Evolutionary conservation across 1,140 invertebrate species (phyloP).

Genomic region (Pseudachorutes palmiensis): DNA sequence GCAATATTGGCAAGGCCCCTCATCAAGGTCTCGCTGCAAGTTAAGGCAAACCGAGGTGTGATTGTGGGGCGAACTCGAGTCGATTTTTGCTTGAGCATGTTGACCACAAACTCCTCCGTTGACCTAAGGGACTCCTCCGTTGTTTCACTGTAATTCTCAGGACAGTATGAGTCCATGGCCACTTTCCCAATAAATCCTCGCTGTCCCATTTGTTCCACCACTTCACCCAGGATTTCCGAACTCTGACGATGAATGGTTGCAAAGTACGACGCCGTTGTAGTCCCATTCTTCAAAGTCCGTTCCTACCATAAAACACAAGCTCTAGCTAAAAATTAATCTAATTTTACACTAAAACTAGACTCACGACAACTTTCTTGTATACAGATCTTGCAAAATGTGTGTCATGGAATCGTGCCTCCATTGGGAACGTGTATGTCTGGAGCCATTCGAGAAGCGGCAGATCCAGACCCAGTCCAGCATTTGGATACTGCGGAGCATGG

Average conservation of each 20-base stretch:
- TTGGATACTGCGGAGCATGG: constrained; percentile 79
- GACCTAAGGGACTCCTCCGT: constrained; percentile 50
- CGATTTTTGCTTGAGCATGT: constrained; percentile 43
- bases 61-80: constrained; percentile 61
- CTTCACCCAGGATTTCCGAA: constrained; percentile 60
- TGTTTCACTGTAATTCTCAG: constrained; percentile 53
- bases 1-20: constrained; percentile 58
- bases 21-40: constrained; percentile 63
- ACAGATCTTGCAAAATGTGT: constrained; percentile 58
- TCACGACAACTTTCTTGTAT: constrained; percentile 71
- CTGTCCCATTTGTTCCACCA: constrained; percentile 58
- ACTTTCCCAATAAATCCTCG: constrained; percentile 82
- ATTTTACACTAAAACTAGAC: constrained; percentile 37
- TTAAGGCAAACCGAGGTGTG: constrained; percentile 77
- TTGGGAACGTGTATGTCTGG: constrained; percentile 73
- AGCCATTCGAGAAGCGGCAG: constrained; percentile 73
- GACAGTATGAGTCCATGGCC: constrained; percentile 64
- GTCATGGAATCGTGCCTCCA: constrained; percentile 65
- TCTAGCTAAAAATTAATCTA: not conserved
- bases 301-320: constrained; percentile 48
- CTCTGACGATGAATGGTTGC: constrained; percentile 67
- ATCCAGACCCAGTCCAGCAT: constrained; percentile 71
- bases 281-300: constrained; percentile 62
- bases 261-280: constrained; percentile 82
- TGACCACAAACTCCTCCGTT: constrained; percentile 57